Conservation (phyloP, 2,797 vertebrate genomes). For the Emydoidea blandingii region DNA sequence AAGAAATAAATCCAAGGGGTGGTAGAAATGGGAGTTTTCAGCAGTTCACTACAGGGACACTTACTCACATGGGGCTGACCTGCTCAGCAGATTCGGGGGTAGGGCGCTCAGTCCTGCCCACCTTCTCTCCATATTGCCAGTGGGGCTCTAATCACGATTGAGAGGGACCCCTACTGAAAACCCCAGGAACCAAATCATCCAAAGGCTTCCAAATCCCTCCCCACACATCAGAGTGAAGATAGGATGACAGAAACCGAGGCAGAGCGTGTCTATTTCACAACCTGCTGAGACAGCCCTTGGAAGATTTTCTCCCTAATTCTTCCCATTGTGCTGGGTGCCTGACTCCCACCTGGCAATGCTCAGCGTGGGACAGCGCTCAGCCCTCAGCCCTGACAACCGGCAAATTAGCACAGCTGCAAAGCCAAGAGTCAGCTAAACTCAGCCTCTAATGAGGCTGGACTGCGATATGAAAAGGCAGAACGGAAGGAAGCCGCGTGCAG, state of each 20-base stretch:
- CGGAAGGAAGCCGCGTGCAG: neutral
- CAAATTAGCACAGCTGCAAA: neutral
- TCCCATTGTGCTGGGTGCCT: neutral
- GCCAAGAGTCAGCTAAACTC: neutral
- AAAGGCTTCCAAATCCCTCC: neutral
- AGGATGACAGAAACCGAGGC: neutral
- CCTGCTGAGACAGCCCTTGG: neutral
- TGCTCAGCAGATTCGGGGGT: no score
- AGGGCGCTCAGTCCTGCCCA: neutral
- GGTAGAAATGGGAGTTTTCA: neutral
- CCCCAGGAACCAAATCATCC: neutral
- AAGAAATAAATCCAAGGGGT: neutral
- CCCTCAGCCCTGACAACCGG: neutral
- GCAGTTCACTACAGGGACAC: no score
- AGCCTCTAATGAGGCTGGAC: no score
- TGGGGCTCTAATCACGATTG: neutral
- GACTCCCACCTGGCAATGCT: neutral
- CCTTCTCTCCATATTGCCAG: neutral
- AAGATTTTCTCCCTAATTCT: neutral
- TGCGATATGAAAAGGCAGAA: neutral
- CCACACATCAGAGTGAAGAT: neutral
- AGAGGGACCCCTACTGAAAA: neutral
- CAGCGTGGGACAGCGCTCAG: neutral
- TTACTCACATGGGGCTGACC: no score
- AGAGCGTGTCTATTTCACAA: neutral